Evolutionary conservation across 2,888 invertebrate genomes (phyloP), one percentile per base, ranked within the genome.

Genomic region (Plebejus anna): DNA sequence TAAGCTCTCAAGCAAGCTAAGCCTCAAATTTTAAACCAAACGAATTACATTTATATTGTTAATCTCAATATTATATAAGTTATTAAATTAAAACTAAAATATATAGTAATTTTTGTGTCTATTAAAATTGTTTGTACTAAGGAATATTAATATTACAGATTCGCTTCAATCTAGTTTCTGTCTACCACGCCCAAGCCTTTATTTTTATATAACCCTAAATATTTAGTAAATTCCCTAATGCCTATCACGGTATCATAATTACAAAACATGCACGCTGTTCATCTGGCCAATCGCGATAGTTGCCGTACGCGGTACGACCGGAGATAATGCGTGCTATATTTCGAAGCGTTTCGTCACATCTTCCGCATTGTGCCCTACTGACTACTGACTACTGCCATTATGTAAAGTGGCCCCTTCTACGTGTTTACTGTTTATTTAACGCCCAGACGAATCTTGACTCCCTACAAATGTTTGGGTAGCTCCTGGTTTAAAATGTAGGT

Each of bases 271-370:
- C 36, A 9, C n/a, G 7, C n/a, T 42, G 38, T 71, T 42, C 71
- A 9, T 42, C n/a, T 71, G n/a, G 71, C 32, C 13, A 22, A 22
- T 22, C 22, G 22, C 22, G 71, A 6, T 71, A 38, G 36, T 70
- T 4, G 5, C 42, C 7, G 42, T 72, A 76, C 28, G 5, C 42
- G 2, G 42, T 72, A 76, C 28, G 71, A 59, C 59, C 38, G 84
- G 88, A 88, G 90, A 91, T 90, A 90, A 87, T 88, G 90, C 87
- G 90, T 87, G 87, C 87, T 83, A 87, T 87, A 89, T 91, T 91
- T 90, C 89, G 89, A 88, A 88, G 91, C 86, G 88, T 87, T 89
- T 88, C 89, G 90, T 87, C 86, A 86, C 82, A 84, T 86, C 87
- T 90, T 91, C 91, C 91, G 91, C 85, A 84, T 82, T 83, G 84